A percentile compares a stretch with the other conserved stretches of the same genome.
Conservation (phyloP, 2,888 invertebrate genomes). For the Cephalotes varians region DNA sequence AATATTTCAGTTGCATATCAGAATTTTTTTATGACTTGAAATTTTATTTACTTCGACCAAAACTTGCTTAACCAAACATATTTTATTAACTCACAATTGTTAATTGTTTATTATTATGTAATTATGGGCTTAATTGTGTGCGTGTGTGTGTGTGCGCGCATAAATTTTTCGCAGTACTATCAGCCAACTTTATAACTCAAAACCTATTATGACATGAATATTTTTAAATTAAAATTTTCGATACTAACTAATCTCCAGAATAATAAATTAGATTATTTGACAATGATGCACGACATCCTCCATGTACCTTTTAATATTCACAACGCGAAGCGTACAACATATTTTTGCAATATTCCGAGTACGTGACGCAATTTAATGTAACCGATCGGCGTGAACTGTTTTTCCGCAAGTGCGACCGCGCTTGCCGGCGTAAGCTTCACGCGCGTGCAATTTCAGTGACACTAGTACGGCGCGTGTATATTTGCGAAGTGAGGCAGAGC, state of each 20-base stretch:
- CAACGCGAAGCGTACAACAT: slow-evolving; percentile 26
- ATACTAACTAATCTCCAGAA: background rate
- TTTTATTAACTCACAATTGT: too few species aligned
- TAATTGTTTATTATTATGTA: too few species aligned
- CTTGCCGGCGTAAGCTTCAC: slow-evolving; percentile 52
- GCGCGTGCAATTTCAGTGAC: slow-evolving; percentile 62
- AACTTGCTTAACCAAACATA: too few species aligned
- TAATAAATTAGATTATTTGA: background rate
- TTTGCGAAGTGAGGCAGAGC: slow-evolving; percentile 50
- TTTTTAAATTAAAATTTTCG: background rate
- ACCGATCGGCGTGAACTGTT: slow-evolving; percentile 40
- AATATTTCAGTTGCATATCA: too few species aligned
- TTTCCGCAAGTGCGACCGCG: slow-evolving; percentile 55
- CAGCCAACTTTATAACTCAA: background rate
- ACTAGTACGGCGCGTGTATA: slow-evolving; percentile 58
- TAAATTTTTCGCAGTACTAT: background rate
- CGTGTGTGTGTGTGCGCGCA: background rate
- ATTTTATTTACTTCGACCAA: too few species aligned
- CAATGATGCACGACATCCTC: background rate
- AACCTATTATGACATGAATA: background rate
- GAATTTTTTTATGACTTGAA: too few species aligned
- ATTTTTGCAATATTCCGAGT: slow-evolving; percentile 25
- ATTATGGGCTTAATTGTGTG: too few species aligned
- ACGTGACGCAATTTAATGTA: slow-evolving; percentile 38
- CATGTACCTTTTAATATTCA: slow-evolving; percentile 18